phyloP scores from a whole-genome alignment of 2,888 invertebrate genomes.

The Mayetiola destructor region DNA sequence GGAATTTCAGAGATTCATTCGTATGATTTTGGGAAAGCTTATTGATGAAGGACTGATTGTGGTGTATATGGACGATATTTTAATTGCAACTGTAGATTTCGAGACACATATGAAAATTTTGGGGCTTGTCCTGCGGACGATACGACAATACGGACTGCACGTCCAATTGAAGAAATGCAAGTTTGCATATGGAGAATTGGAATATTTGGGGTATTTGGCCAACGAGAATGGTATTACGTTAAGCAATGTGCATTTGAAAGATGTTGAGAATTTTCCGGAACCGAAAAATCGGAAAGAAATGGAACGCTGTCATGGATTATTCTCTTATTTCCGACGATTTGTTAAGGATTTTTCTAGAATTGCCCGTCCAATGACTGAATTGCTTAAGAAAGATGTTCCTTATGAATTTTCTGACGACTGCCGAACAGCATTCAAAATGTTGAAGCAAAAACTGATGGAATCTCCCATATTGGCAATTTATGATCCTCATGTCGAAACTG shows the following conservation, averaged over 20 bases:
- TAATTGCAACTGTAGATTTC: conserved; percentile 20
- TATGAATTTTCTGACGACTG: conserved; percentile 17
- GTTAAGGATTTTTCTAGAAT: conserved; percentile 21
- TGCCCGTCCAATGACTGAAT: conserved; percentile 11
- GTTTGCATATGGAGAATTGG: conserved; percentile 19
- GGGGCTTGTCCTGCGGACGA: conserved; percentile 18
- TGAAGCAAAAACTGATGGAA: conserved; percentile 16
- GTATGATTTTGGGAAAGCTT: conserved; percentile 20
- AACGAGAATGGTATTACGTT: conserved; percentile 19
- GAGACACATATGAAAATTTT: conserved; percentile 20
- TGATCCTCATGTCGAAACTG: conserved; percentile 22
- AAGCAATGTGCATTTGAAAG: conserved; percentile 19
- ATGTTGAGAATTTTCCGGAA: conserved; percentile 20
- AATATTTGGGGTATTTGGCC: conserved; percentile 21
- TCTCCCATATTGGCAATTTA: conserved; percentile 24
- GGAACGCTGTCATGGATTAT: conserved; percentile 22
- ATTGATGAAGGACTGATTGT: conserved; percentile 18
- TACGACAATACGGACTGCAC: conserved; percentile 19
- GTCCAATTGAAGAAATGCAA: conserved; percentile 20
- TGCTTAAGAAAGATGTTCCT: conserved; percentile 15
- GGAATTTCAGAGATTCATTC: conserved; percentile 21
- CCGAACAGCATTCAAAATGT: conserved; percentile 15
- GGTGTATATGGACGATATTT: conserved; percentile 23
- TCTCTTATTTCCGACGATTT: conserved; percentile 23
- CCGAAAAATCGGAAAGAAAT: conserved; percentile 21